Evolutionary conservation across 2,113 vertebrate genomes (phyloP).

Genomic region (Entomyzon cyanotis): DNA sequence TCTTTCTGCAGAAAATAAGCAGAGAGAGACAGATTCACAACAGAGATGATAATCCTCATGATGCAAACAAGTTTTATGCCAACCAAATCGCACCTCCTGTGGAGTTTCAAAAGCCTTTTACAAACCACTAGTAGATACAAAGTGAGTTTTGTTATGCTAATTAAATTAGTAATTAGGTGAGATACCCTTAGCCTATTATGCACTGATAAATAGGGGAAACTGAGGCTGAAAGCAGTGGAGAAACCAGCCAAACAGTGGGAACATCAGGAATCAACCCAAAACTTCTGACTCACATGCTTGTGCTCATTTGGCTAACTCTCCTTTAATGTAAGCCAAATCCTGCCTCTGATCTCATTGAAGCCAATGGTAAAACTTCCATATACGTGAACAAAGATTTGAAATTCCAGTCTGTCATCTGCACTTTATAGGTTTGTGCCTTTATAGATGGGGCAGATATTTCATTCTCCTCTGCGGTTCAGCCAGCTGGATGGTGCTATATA

Average conservation of each 20-base stretch:
- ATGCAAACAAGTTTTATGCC: background rate
- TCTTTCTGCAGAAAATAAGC: background rate
- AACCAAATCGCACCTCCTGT: background rate
- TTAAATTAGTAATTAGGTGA: background rate
- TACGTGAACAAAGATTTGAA: background rate
- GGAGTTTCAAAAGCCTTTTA: background rate
- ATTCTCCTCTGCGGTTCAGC: constrained; percentile 15
- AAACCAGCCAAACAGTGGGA: background rate
- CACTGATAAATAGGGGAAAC: background rate
- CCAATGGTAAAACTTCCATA: background rate
- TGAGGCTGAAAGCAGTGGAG: background rate
- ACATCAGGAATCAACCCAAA: background rate
- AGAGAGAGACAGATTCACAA: background rate
- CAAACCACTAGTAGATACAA: background rate
- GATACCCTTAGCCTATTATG: background rate
- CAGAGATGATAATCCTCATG: background rate
- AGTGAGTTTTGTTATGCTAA: background rate
- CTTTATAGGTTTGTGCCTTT: constrained; percentile 17
- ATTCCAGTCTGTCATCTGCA: background rate
- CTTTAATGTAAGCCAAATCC: background rate
- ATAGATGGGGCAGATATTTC: background rate
- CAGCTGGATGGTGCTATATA: background rate
- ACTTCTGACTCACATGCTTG: background rate
- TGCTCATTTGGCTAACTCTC: background rate
- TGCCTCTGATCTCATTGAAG: background rate